Base-by-base conservation (phyloP, 1,140 invertebrate species). In the Pygmarrhopalites habei region DNA sequence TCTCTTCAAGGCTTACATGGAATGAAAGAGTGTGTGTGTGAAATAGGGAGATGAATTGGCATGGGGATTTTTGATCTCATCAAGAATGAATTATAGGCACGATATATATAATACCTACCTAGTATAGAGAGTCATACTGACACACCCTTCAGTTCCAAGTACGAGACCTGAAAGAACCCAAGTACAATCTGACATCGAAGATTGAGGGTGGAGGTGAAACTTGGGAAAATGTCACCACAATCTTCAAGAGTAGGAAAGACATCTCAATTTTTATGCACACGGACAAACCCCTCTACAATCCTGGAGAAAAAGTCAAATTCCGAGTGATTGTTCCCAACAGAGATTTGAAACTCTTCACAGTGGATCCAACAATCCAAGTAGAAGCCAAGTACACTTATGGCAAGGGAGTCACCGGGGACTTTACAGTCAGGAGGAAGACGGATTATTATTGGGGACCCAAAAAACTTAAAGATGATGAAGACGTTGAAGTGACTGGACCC, bases 221-320 rank as follows among this genome's bases (percentile, higher is more conserved):
- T 74, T 75, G 77, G 17, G 86, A 89, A 60, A 39, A 59, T 30
- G 17, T 28, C 1, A 82, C 85, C 12, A 86, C 85, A 3, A 76
- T 80, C 0, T 71, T 94, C 1, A 77, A 83, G 2, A 92, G 86
- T 75, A 79, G 86, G 14, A 83, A 85, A 57, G 90, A 94, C 74
- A 90, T 87, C 71, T 90, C 90, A 12, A 82, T 93, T 1, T 92
- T 95, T 70, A 84, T 96, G 63, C 92, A 97, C 75, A 95, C 92
- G 0, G 94, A 97, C 76, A 90, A 92, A 77, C 84, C 88, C 1
- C 86, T 95, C 60, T 97, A 97, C 75, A 90, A 94, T 73, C 92
- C 92, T 0, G 84, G 86, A 3, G 85, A 89, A 72, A 83, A 83
- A 62, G 85, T 96, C 12, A 81, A 86, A 71, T 95, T 93, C 72